phyloP scores from a whole-genome alignment of 2,888 invertebrate species.

The Lycia hirtaria region DNA sequence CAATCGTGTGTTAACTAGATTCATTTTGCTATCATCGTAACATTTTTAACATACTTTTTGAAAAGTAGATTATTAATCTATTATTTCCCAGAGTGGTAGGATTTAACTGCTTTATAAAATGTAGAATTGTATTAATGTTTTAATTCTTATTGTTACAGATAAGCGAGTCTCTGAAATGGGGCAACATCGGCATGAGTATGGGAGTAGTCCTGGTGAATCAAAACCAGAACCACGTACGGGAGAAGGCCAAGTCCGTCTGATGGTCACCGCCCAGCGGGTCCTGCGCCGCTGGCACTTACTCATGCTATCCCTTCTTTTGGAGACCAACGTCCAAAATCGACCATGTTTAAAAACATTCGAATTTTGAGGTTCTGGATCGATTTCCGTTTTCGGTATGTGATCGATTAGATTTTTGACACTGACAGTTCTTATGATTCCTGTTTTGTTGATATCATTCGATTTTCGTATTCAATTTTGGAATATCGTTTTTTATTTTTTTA shows the following conservation, averaged over 20 bases:
- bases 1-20: background rate
- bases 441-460: conserved; percentile 2
- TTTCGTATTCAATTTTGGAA: background rate
- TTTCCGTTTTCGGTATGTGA: background rate
- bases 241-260: conserved; percentile 81
- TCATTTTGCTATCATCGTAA: background rate
- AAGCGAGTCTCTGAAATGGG: conserved; percentile 90
- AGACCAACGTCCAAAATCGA: conserved; percentile 66
- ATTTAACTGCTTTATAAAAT: background rate
- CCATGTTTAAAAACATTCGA: conserved; percentile 59
- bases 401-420: conserved; percentile 13
- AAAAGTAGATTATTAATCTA: too few species aligned
- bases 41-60: background rate
- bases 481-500: conserved; percentile 14
- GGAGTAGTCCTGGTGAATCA: conserved; percentile 88
- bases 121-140: conserved; percentile 3
- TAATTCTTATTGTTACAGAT: conserved; percentile 84
- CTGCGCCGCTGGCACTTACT: conserved; percentile 62
- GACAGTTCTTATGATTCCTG: conserved; percentile 29
- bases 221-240: conserved; percentile 58
- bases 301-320: conserved; percentile 76
- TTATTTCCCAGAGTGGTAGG: background rate
- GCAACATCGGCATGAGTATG: conserved; percentile 89
- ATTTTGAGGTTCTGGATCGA: conserved; percentile 24
- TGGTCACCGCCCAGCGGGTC: conserved; percentile 67